Base-by-base conservation (phyloP, 2,113 vertebrate species). In the Leptobrachium ailaonicum region DNA sequence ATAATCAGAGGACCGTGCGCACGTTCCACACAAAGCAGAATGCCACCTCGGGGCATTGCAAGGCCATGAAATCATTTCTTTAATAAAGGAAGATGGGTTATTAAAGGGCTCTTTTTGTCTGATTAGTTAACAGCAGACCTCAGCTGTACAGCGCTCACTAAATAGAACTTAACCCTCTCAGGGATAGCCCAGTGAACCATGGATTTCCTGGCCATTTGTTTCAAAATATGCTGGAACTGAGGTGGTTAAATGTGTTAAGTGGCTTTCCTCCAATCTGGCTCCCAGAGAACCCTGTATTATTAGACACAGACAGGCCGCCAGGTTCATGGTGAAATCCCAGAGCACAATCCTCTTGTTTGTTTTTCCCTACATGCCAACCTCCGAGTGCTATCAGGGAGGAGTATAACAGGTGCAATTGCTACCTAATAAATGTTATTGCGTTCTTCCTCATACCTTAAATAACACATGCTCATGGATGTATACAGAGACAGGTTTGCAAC, bases 81-180 rank as follows among this genome's bases (percentile, higher is more conserved):
- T 81, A 81, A 81, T 81, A 81, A 81, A 81, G 79, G 75, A 81
- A 53, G 79, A 81, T 81, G 79, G 79, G 79, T 74, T 81, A 81
- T 81, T 80, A 80, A 80, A 69, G 79, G 79, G 32, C 44, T 80
- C 50, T 75, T 81, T 81, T 75, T 81, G 79, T 81, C 79, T 75
- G 54, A 74, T 75, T 81, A 81, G 79, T 58, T 81, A 75, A 75
- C 79, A 68, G 79, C 72, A 75, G 79, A 81, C 53, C 71, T 75
- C 79, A 81, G 71, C 71, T 81, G 79, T 72, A 75, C 14, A 41
- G 11, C 60, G 56, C 41, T 41, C 44, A 47, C 44, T 62, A 75
- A 81, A 81, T 69, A 81, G 67, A 73, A 68, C 64, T 42, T 60
- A 60, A 60, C 56, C 13, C 56, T 60, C 13, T 60, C 2, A 11